phyloP scores from a whole-genome alignment of 2,888 invertebrate species.

The Lamellibrachia satsuma region DNA sequence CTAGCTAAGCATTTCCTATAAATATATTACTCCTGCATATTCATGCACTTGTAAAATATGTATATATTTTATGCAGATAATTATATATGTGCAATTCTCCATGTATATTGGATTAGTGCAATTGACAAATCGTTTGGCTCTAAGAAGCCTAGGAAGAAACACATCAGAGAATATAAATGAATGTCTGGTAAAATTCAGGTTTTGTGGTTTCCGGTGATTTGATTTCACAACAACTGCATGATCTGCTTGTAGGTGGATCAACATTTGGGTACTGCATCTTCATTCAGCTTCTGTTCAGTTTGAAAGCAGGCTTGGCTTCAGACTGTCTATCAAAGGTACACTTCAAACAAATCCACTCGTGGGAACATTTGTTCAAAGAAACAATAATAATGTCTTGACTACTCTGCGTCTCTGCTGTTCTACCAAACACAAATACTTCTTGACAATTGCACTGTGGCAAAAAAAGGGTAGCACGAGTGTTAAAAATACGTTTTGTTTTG shows the following conservation, averaged over 20 bases:
- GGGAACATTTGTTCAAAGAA: background rate
- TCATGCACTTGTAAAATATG: background rate
- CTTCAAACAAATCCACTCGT: background rate
- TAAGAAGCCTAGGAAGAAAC: background rate
- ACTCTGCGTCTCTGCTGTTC: background rate
- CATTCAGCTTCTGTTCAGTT: slow-evolving; percentile 59
- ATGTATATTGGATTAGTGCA: background rate
- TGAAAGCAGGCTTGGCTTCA: slow-evolving; percentile 55
- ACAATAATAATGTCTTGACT: background rate
- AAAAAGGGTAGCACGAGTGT: slow-evolving; percentile 17
- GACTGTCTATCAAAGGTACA: slow-evolving; percentile 45
- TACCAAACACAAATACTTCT: background rate
- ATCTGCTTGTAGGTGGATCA: slow-evolving; percentile 48
- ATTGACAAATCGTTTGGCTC: background rate
- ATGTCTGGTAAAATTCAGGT: background rate
- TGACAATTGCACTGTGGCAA: background rate
- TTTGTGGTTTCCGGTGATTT: background rate
- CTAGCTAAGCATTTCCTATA: background rate
- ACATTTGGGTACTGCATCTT: slow-evolving; percentile 63
- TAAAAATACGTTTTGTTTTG: background rate
- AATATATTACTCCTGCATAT: background rate
- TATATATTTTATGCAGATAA: background rate
- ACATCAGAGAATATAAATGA: background rate
- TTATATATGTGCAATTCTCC: background rate
- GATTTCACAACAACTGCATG: background rate